Evolutionary conservation across 2,888 invertebrate genomes (phyloP), one percentile per base, ranked within the genome.

Genomic region (Microctonus hyperodae): DNA sequence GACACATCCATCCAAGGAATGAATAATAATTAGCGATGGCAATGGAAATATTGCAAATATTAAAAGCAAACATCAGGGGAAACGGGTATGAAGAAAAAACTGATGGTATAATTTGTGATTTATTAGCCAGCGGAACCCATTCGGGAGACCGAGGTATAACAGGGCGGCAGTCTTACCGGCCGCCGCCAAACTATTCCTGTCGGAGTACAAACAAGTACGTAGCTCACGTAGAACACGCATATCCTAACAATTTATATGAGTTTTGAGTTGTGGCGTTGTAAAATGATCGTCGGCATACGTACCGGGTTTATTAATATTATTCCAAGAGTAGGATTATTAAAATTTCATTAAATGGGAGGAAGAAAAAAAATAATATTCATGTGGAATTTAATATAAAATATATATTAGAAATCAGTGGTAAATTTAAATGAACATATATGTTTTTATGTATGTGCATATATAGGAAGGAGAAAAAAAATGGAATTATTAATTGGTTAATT

Each of bases 131-230:
- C 89, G 87, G 90, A 90, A 88, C 89, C 89, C 85, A 89, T 90
- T 88, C 89, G 88, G 88, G 90, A 90, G 89, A 90, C 90, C 88
- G 90, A 90, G 88, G 90, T 90, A 87, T 90, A 90, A 89, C 86
- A 86, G 86, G 85, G 85, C 85, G 86, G 86, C 86, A 85, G 85
- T 86, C 85, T 85, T 86, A 86, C 78, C 63, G 58, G 63, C 79
- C 79, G 80, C 80, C 83, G 81, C 81, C 81, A 82, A 81, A 81
- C 86, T 85, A 85, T 85, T 86, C 86, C 86, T 86, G 86, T 87
- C 85, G 87, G 86, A 86, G 85, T 86, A 86, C 85, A 86, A 87
- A 87, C 87, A 88, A 88, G 87, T 88, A 88, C 86, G 88, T 88
- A 88, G 87, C 85, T 86, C 85, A 82, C 78, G 78, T 79, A 77